These are phyloP conservation scores for Amiota communis DNA, from an alignment of 2,888 invertebrate species.

Conservation along the genomic window DNA sequence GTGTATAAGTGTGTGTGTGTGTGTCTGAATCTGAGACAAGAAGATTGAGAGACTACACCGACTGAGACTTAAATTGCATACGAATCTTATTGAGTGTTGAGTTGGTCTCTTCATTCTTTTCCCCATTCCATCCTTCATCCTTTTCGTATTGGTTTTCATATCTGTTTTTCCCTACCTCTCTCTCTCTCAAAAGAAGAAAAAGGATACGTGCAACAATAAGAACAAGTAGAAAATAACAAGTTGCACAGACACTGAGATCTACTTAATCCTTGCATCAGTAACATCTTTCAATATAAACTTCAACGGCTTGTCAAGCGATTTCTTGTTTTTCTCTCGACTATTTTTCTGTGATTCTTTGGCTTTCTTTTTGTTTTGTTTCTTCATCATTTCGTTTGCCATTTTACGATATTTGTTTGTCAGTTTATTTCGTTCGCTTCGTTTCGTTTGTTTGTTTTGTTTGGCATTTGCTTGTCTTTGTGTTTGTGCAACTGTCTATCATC, in stretches of 20 bases:
- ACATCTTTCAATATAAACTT: slow-evolving; percentile 66
- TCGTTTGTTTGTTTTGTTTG: too few species aligned
- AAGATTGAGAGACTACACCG: too few species aligned
- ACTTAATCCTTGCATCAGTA: slow-evolving; percentile 55
- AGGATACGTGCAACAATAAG: background rate
- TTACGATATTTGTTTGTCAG: too few species aligned
- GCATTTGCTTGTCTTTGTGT: slow-evolving; percentile 18
- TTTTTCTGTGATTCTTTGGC: background rate
- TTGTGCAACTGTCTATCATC: slow-evolving; percentile 30
- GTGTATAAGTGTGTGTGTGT: too few species aligned
- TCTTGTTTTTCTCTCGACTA: slow-evolving; percentile 42
- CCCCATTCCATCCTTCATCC: too few species aligned
- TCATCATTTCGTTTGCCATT: slow-evolving; percentile 31
- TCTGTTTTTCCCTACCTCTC: background rate
- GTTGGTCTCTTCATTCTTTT: too few species aligned
- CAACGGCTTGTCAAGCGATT: slow-evolving; percentile 65
- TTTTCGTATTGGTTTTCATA: background rate
- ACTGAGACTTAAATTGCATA: too few species aligned
- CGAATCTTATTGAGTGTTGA: too few species aligned
- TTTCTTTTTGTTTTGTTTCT: slow-evolving; percentile 9
- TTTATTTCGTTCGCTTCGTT: too few species aligned
- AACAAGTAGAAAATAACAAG: background rate
- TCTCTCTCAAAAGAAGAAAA: background rate
- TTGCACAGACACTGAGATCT: slow-evolving; percentile 23
- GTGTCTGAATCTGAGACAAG: too few species aligned